Evolutionary conservation across 1,140 invertebrate species (phyloP).

Genomic region (Portunus trituberculatus): DNA sequence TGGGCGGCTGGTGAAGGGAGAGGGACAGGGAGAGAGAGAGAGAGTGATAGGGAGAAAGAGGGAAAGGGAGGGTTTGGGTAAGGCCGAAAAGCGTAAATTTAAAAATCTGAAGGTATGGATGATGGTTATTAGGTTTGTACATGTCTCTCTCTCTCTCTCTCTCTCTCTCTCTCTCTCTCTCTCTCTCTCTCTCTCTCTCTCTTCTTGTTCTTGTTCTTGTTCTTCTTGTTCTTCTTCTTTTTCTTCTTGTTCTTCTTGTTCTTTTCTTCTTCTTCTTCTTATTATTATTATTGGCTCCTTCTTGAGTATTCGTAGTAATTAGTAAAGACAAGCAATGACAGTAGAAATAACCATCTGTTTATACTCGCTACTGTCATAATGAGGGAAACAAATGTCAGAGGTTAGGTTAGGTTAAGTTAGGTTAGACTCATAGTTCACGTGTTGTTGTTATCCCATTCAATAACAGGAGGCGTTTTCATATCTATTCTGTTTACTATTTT

Average conservation of each 20-base stretch:
- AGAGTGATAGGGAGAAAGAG: background rate
- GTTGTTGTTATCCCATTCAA: no score
- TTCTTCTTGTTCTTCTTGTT: no score
- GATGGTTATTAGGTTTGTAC: no score
- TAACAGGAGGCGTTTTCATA: no score
- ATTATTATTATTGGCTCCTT: background rate
- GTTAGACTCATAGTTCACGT: no score
- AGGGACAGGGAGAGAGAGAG: background rate
- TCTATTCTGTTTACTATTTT: no score
- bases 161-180: background rate
- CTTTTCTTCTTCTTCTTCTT: background rate
- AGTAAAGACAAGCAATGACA: no score
- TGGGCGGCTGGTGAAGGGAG: background rate
- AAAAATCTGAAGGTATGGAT: no score
- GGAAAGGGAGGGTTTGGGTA: background rate
- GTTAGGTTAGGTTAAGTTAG: background rate
- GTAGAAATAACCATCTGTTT: no score
- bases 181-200: no score
- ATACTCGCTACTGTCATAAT: background rate
- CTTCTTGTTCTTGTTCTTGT: no score
- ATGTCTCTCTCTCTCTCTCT: conserved; percentile 20
- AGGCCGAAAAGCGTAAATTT: background rate
- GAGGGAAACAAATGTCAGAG: background rate
- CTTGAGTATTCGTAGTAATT: background rate
- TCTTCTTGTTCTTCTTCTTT: no score